Conservation (phyloP, 2,797 vertebrate genomes). For the Epinephelus coioides region DNA sequence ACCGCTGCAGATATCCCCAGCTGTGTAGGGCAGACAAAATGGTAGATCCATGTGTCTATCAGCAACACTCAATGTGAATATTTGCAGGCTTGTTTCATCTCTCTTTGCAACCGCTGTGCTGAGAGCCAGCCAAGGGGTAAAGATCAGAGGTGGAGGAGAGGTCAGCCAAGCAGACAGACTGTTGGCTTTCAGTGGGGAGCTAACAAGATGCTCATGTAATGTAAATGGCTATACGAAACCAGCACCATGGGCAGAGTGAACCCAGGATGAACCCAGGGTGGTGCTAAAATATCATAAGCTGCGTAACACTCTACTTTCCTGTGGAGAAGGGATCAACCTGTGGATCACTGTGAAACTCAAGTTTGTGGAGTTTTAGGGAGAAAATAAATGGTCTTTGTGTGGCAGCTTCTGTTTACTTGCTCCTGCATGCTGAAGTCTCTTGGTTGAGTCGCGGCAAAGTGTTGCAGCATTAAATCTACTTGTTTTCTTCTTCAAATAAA, state of each 20-base stretch:
- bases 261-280: constrained; percentile 3
- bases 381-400: not conserved
- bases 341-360: not conserved
- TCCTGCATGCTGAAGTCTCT: not conserved
- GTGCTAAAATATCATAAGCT: constrained; percentile 9
- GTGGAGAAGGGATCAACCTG: not conserved
- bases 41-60: constrained; percentile 2
- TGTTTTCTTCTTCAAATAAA: too few species aligned
- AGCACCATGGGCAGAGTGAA: constrained; percentile 19
- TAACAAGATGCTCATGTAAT: constrained; percentile 66
- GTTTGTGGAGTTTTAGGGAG: not conserved
- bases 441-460: not conserved
- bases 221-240: constrained; percentile 54
- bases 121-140: constrained; percentile 21
- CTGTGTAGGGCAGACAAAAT: not conserved
- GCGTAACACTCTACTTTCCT: not conserved
- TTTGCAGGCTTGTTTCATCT: constrained; percentile 32
- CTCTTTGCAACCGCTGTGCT: constrained; percentile 23
- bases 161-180: constrained; percentile 63
- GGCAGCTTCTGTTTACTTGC: not conserved
- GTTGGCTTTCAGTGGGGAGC: constrained; percentile 35
- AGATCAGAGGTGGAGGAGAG: constrained; percentile 59
- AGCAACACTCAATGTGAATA: constrained; percentile 21
- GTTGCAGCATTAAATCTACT: not conserved
- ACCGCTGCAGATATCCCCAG: not conserved